Percentiles rank a stretch among this genome's conserved stretches.
These are phyloP conservation scores for Glaucidium brasilianum DNA, from an alignment of 2,113 vertebrate species.

Conservation along the genomic window DNA sequence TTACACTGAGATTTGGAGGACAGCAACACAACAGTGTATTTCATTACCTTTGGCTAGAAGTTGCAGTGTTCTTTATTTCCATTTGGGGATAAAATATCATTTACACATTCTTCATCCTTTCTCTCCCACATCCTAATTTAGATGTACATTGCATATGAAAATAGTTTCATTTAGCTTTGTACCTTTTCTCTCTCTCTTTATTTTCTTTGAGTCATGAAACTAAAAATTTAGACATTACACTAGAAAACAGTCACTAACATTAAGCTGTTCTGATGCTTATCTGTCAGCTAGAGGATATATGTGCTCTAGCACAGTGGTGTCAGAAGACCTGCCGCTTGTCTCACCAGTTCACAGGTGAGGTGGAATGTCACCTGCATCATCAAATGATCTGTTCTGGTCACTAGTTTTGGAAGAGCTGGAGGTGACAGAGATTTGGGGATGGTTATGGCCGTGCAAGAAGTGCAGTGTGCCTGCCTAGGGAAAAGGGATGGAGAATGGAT, in stretches of 20 bases:
- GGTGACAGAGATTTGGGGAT: neutral
- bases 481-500: neutral
- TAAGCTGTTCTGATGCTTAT: neutral
- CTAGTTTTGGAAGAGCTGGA: neutral
- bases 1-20: neutral
- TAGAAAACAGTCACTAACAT: neutral
- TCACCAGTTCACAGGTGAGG: neutral
- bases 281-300: neutral
- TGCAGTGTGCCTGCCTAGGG: neutral
- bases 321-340: neutral
- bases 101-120: neutral
- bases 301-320: neutral
- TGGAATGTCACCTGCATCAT: neutral
- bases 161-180: neutral
- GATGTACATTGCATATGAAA: neutral
- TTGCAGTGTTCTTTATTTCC: neutral
- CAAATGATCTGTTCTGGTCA: fast-evolving
- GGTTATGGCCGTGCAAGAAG: neutral
- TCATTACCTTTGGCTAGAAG: neutral
- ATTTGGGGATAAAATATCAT: neutral
- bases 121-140: neutral
- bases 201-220: neutral
- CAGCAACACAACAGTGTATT: neutral
- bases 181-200: neutral
- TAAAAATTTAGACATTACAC: neutral